phyloP scores from a whole-genome alignment of 2,888 invertebrate genomes.

The Mystacides longicornis region DNA sequence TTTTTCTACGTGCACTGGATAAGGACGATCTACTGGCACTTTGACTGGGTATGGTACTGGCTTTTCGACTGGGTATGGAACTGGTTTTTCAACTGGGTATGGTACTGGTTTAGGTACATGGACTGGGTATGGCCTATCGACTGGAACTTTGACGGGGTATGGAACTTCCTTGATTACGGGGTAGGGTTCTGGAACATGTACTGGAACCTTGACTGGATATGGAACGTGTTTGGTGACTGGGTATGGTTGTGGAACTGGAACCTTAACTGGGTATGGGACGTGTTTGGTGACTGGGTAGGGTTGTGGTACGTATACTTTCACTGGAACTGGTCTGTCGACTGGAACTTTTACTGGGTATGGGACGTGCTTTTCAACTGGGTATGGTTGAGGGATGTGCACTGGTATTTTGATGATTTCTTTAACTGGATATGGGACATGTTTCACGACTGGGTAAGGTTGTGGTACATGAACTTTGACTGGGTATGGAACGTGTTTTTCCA shows the following conservation, averaged over 20 bases:
- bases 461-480: constrained; percentile 60
- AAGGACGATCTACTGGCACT: constrained; percentile 53
- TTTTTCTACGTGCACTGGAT: constrained; percentile 43
- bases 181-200: constrained; percentile 55
- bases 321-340: constrained; percentile 47
- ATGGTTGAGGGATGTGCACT: constrained; percentile 59
- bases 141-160: constrained; percentile 57
- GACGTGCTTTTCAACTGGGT: constrained; percentile 58
- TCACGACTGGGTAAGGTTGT: constrained; percentile 61
- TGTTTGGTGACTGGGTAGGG: constrained; percentile 56
- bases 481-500: constrained; percentile 54
- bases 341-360: constrained; percentile 50
- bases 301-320: constrained; percentile 50
- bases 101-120: constrained; percentile 55
- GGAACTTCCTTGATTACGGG: constrained; percentile 48
- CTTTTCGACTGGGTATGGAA: constrained; percentile 55
- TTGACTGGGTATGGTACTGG: constrained; percentile 55
- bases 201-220: constrained; percentile 55
- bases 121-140: constrained; percentile 58
- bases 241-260: constrained; percentile 61
- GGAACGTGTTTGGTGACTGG: constrained; percentile 61
- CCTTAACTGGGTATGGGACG: constrained; percentile 58
- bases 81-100: constrained; percentile 50
- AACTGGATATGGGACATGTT: constrained; percentile 59
- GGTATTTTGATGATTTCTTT: constrained; percentile 55